A percentile compares a stretch with the other conserved stretches of the same genome.
phyloP scores from a whole-genome alignment of 2,113 vertebrate genomes.

The Miniopterus natalensis region DNA sequence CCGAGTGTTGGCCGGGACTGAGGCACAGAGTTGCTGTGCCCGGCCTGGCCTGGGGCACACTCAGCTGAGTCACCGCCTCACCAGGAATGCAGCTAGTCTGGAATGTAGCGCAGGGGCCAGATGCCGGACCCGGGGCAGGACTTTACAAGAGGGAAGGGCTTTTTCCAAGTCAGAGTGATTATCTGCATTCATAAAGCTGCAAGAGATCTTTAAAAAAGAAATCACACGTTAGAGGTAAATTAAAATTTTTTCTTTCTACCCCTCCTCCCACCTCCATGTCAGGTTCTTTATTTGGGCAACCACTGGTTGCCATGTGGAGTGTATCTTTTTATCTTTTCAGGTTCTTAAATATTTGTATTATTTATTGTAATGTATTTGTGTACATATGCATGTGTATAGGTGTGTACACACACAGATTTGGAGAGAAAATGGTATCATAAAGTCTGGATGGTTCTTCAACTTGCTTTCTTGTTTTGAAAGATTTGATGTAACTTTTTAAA shows the following conservation, averaged over 20 bases:
- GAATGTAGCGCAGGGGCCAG: conserved; percentile 54
- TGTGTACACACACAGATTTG: not conserved
- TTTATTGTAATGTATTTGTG: not conserved
- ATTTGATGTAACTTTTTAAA: too few species aligned
- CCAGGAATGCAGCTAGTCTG: conserved; percentile 70
- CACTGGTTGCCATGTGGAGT: not conserved
- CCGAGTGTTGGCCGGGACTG: not conserved
- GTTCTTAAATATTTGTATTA: not conserved
- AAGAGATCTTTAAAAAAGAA: not conserved
- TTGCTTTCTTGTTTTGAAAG: not conserved
- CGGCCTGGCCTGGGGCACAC: not conserved
- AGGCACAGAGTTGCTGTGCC: not conserved
- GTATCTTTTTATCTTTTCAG: not conserved
- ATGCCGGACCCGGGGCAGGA: not conserved
- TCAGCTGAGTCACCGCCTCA: conserved; percentile 51
- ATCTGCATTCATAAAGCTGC: not conserved
- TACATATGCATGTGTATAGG: not conserved
- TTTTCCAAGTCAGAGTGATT: not conserved
- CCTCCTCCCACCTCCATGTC: not conserved
- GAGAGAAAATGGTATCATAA: not conserved
- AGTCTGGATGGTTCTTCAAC: not conserved
- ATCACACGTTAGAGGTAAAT: not conserved
- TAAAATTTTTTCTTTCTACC: not conserved
- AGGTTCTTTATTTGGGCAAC: not conserved
- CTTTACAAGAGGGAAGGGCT: not conserved